Base-by-base conservation (phyloP, 2,797 vertebrate species). In the Sciaenops ocellatus region DNA sequence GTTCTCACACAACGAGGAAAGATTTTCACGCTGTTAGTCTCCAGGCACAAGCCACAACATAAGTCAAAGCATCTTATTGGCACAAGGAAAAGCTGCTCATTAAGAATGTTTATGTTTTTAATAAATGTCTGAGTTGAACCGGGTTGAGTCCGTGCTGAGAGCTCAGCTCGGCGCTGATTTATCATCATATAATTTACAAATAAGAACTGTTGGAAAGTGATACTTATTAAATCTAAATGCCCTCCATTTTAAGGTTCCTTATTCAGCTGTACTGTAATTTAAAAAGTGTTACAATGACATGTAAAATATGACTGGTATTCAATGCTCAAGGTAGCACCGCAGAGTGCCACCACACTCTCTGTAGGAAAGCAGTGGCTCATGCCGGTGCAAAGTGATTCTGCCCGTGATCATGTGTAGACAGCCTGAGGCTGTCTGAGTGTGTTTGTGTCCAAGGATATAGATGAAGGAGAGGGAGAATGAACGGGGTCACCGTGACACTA, bases 381-480 rank as follows among this genome's bases (percentile, higher is more conserved):
- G 46, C 56, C 12, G 15, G 47, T 52, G 46, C 63, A 79, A 75
- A 76, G 69, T 54, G 64, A 83, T 82, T 73, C 63, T 69, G 59
- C 48, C 0, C n/a, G 60, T 67, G 71, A 82, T 87, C 59, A 22
- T 78, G 68, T 48, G 67, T 42, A 34, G 52, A 59, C 24, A 46
- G 84, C 87, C 78, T 30, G 26, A 76, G 79, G 85, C 57, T 10
- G 56, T 77, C 46, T 46, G 55, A 52, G 60, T 46, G 66, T 47
- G 71, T 82, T 76, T 76, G 60, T 46, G 68, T 80, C 48, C 17
- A 56, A 60, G 50, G 30, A 24, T 38, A 18, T n/a, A 12, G 51
- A 76, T 54, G 42, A 38, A 44, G 63, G 18, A 66, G 24, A 60
- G 28, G 11, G 20, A 61, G 62, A 72, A 44, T 26, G 55, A 67